Evolutionary conservation across 2,888 invertebrate genomes (phyloP), one percentile per base, ranked within the genome.

Genomic region (Tenthredo mesomela): DNA sequence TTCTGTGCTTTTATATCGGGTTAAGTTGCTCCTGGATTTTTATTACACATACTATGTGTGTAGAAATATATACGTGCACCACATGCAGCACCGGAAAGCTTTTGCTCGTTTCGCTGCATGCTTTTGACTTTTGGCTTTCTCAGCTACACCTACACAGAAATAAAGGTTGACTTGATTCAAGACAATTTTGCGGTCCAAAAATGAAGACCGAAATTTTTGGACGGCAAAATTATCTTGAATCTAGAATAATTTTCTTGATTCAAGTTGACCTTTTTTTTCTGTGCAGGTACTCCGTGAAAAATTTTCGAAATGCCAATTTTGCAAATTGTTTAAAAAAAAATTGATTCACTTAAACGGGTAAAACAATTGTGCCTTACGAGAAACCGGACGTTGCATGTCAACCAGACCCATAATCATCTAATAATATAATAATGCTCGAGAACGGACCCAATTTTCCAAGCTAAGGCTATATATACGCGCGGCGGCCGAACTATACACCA

Each of bases 1-100:
- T 87, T 86, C 86, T 86, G 86, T 85, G 82, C 82, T 82, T 82
- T 82, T 70, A 65, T 82, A 82, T 82, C 70, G 70, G 70, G 82
- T 82, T 70, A 50, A 43, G 67, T 47, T 70, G 82, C 82, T 82
- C 70, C 82, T 21, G 67, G 67, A 82, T 82, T 82, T 82, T 82
- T 82, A 70, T 82, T 82, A 82, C 50, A 67, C 50, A 40, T 50
- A 80, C 43, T 3, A 12, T 21, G 61, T n/a, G 21, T 29, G 29
- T 29, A 29, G n/a, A n/a, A n/a, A n/a, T n/a, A 25, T 61, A 25
- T 61, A 12, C 12, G 0, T 37, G 9, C 1, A 25, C 10, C 25
- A 12, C 12, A 0, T 37, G 9, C 1, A 25, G 3, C 25, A 12
- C 25, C 10, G 61, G 10, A 61, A 25, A 61, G 61, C 25, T 40